Evolutionary conservation across 2,797 vertebrate species (phyloP).

Genomic region (Meriones psammophilus): DNA sequence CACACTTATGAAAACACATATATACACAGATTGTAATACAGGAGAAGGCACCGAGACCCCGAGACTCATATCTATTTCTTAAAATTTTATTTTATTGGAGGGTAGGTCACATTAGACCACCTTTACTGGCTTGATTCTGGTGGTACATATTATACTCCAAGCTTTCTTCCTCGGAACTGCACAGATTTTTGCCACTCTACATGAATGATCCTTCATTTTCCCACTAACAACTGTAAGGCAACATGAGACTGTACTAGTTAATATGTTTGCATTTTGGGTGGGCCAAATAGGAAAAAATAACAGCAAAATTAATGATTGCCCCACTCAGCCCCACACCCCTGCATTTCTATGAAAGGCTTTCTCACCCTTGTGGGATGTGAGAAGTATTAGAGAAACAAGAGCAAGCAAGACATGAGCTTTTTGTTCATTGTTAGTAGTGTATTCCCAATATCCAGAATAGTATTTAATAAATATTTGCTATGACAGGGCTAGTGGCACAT

Average conservation of each 20-base stretch:
- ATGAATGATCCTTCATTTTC: conserved; percentile 11
- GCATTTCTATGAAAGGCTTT: background rate
- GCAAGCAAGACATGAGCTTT: background rate
- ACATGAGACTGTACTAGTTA: background rate
- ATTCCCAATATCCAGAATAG: background rate
- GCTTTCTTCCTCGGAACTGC: background rate
- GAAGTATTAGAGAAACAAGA: background rate
- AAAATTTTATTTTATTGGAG: background rate
- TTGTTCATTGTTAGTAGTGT: background rate
- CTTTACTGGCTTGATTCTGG: conserved; percentile 19
- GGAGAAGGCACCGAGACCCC: background rate
- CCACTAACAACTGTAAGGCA: background rate
- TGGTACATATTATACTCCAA: background rate
- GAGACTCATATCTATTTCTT: background rate
- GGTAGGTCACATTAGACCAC: background rate
- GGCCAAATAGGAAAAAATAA: conserved; percentile 31
- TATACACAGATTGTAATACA: background rate
- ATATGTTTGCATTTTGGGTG: background rate
- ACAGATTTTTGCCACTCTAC: background rate
- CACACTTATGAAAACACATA: background rate
- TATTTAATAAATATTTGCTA: background rate
- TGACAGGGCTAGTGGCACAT: too few species aligned
- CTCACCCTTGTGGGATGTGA: background rate
- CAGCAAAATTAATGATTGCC: conserved; percentile 11
- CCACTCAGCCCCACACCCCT: background rate